A percentile compares a stretch with the other conserved stretches of the same genome.
Evolutionary conservation across 2,797 vertebrate species (phyloP).

Genomic region (Caiman crocodilus): DNA sequence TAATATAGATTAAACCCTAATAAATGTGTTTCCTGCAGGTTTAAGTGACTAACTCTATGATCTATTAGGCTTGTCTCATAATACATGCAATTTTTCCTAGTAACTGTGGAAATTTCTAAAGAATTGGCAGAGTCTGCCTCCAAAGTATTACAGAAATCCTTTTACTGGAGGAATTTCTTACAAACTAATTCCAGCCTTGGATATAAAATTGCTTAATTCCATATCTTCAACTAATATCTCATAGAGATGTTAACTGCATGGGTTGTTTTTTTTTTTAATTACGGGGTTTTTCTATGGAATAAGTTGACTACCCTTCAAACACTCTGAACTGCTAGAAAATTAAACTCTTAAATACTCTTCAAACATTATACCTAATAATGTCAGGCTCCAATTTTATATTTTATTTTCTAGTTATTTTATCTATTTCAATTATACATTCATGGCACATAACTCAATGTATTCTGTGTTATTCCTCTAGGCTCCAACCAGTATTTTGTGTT

Average conservation of each 20-base stretch:
- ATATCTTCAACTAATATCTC: conserved; percentile 27
- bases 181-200: conserved; percentile 64
- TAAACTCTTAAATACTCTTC: conserved; percentile 59
- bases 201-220: conserved; percentile 49
- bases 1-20: conserved; percentile 71
- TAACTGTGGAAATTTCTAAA: conserved; percentile 67
- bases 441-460: conserved; percentile 22
- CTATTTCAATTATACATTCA: conserved; percentile 53
- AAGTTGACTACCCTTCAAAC: conserved; percentile 52
- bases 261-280: conserved; percentile 34
- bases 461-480: conserved; percentile 28
- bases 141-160: conserved; percentile 60
- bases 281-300: conserved; percentile 16
- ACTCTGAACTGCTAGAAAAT: conserved; percentile 50
- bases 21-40: conserved; percentile 70
- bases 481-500: conserved; percentile 23
- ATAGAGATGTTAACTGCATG: conserved; percentile 33
- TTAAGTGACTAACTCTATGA: conserved; percentile 68
- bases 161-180: conserved; percentile 44
- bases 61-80: conserved; percentile 69
- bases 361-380: conserved; percentile 35
- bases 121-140: conserved; percentile 51
- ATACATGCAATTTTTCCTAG: conserved; percentile 59
- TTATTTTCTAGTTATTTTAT: conserved; percentile 58
- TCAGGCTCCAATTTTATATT: conserved; percentile 31